Evolutionary conservation across 92 coral and sea anemone species (phyloP).

Genomic region (Virgularia gustaviana): DNA sequence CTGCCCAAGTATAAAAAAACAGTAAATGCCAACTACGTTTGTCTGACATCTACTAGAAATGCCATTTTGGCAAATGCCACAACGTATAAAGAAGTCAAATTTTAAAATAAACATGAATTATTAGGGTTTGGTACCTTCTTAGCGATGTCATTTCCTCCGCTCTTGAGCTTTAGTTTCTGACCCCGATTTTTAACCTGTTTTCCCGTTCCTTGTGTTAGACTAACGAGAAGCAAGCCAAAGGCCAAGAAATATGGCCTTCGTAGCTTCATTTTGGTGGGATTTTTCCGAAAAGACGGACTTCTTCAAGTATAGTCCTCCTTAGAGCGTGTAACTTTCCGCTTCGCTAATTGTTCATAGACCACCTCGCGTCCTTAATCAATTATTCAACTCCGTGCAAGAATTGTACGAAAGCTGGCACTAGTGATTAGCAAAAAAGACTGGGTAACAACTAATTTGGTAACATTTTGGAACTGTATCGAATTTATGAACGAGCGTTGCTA

Average conservation of each 20-base stretch:
- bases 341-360: conserved; percentile 28
- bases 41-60: no score
- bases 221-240: background rate
- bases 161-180: conserved; percentile 13
- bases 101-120: background rate
- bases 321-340: conserved; percentile 30
- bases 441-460: no score
- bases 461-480: no score
- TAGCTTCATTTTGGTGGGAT: conserved; percentile 31
- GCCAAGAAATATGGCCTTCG: conserved; percentile 12
- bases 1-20: no score
- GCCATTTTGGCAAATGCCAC: no score
- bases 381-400: no score
- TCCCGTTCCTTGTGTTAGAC: background rate
- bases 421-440: no score
- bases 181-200: conserved; percentile 2
- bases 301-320: background rate
- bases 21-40: no score
- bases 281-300: no score
- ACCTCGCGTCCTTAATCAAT: conserved; percentile 11
- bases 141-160: conserved; percentile 29
- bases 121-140: conserved; percentile 19
- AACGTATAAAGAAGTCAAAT: no score
- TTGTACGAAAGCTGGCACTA: no score
- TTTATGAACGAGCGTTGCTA: no score